Percentiles rank a stretch among this genome's conserved stretches.
Evolutionary conservation across 92 coral and sea anemone species (phyloP).

Genomic region (Epizoanthus fatuus): DNA sequence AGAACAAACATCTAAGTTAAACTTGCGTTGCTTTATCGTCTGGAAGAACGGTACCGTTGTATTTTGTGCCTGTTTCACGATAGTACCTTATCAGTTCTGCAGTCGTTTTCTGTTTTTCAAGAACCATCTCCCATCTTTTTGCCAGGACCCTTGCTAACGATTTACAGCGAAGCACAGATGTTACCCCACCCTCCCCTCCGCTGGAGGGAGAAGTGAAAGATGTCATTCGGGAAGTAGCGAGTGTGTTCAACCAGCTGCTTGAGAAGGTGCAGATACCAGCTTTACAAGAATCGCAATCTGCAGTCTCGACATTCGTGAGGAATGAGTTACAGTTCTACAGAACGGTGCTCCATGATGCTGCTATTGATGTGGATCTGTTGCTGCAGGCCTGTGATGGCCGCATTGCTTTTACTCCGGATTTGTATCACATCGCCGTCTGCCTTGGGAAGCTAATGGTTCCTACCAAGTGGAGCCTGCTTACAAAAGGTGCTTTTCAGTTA

Average conservation of each 20-base stretch:
- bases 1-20: too few relatives aligned
- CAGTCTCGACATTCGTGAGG: constrained; percentile 62
- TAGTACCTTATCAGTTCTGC: background rate
- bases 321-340: constrained; percentile 64
- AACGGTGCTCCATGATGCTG: constrained; percentile 24
- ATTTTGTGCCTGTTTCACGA: too few relatives aligned
- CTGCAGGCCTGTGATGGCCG: constrained; percentile 66
- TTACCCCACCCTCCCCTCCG: background rate
- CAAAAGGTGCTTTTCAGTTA: constrained; percentile 4
- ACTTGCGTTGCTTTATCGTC: too few relatives aligned
- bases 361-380: constrained; percentile 57
- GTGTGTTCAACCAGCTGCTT: background rate
- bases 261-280: constrained; percentile 3
- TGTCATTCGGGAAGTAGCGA: constrained; percentile 1
- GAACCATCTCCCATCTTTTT: background rate
- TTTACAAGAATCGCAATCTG: constrained; percentile 25
- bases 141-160: constrained; percentile 36
- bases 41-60: too few relatives aligned
- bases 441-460: constrained; percentile 61
- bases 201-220: constrained; percentile 7
- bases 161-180: constrained; percentile 24
- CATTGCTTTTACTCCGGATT: constrained; percentile 64
- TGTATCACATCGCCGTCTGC: constrained; percentile 62
- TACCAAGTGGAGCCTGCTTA: constrained; percentile 45
- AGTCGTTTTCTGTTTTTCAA: background rate